A percentile compares a stretch with the other conserved stretches of the same genome.
Evolutionary conservation across 1,140 invertebrate genomes (phyloP).

Genomic region (Globodera rostochiensis): DNA sequence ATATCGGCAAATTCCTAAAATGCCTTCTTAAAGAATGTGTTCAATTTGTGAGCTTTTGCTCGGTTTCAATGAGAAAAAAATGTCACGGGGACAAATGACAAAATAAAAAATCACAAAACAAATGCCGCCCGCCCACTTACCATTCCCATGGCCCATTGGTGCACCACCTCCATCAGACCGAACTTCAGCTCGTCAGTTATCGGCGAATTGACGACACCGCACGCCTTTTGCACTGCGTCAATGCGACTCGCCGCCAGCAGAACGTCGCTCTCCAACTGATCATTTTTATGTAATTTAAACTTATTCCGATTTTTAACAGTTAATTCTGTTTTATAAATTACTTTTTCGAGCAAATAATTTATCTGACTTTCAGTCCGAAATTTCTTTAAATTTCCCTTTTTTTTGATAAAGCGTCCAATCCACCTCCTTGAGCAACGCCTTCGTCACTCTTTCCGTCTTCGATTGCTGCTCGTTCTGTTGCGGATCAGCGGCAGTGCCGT

Average conservation of each 20-base stretch:
- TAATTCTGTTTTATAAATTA: too few relatives aligned
- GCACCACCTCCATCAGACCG: conserved; percentile 86
- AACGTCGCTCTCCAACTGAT: conserved; percentile 71
- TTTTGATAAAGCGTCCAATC: too few relatives aligned
- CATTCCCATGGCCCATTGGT: conserved; percentile 83
- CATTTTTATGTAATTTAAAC: too few relatives aligned
- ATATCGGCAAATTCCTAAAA: conserved; percentile 73
- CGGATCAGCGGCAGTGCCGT: neutral
- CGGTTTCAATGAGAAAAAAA: neutral
- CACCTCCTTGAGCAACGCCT: conserved; percentile 11
- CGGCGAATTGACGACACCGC: conserved; percentile 66
- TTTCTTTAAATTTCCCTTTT: too few relatives aligned
- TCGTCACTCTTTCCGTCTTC: neutral
- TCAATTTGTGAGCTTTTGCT: too few relatives aligned
- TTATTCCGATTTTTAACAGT: too few relatives aligned
- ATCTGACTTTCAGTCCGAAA: too few relatives aligned
- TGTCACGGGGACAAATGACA: neutral
- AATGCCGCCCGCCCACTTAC: conserved; percentile 66
- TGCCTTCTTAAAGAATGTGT: too few relatives aligned
- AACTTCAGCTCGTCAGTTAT: conserved; percentile 79
- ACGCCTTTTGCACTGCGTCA: conserved; percentile 69
- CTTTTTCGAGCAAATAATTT: too few relatives aligned
- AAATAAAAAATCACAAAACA: conserved; percentile 29
- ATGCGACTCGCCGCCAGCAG: conserved; percentile 67
- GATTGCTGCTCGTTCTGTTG: neutral